Conservation (phyloP, 2,888 invertebrate genomes). For the Coelopa pilipes region DNA sequence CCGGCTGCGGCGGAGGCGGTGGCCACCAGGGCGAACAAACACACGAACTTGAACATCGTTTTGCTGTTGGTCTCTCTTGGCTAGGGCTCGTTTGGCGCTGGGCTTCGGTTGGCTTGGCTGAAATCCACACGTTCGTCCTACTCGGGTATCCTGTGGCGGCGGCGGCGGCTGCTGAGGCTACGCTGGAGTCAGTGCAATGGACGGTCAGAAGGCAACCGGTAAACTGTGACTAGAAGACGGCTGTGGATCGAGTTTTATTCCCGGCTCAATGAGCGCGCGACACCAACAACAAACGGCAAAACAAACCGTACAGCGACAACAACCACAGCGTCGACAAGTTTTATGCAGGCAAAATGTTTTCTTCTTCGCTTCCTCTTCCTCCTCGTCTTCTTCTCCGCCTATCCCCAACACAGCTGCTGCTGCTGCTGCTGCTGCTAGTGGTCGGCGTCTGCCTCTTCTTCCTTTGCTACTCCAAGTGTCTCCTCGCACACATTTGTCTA, state of each 20-base stretch:
- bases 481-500: slow-evolving; percentile 39
- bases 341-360: slow-evolving; percentile 25
- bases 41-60: slow-evolving; percentile 68
- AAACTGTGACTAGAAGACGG: slow-evolving; percentile 67
- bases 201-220: slow-evolving; percentile 68
- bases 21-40: slow-evolving; percentile 67
- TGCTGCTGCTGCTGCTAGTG: too few relatives aligned
- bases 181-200: slow-evolving; percentile 52
- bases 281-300: slow-evolving; percentile 31
- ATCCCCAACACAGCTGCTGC: too few relatives aligned
- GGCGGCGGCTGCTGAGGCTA: slow-evolving; percentile 39
- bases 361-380: background rate
- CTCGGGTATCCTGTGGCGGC: slow-evolving; percentile 14
- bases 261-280: slow-evolving; percentile 51
- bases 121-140: slow-evolving; percentile 37
- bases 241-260: slow-evolving; percentile 68
- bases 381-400: background rate
- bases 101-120: slow-evolving; percentile 36
- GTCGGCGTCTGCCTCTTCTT: slow-evolving; percentile 3
- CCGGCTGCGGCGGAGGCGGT: slow-evolving; percentile 68
- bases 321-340: slow-evolving; percentile 32
- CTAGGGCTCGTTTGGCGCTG: slow-evolving; percentile 32
- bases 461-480: slow-evolving; percentile 19
- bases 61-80: slow-evolving; percentile 1
- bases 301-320: slow-evolving; percentile 38